Evolutionary conservation across 1,140 invertebrate genomes (phyloP).

Genomic region (Papilio polytes): DNA sequence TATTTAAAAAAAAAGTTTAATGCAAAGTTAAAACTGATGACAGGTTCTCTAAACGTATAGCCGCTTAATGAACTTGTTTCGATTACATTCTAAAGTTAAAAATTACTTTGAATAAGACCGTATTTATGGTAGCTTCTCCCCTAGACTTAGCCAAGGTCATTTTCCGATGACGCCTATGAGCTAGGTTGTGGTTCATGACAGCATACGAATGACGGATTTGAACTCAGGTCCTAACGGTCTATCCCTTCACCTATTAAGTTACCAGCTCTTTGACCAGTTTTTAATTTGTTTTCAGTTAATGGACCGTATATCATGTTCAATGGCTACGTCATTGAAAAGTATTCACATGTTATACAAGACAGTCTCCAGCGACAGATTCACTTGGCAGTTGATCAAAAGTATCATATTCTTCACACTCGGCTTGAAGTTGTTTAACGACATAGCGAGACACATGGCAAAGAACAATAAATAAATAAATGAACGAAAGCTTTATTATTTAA

Average conservation of each 20-base stretch:
- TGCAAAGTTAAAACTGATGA: too few relatives aligned
- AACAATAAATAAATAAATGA: not conserved
- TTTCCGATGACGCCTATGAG: not conserved
- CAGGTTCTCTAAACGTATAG: too few relatives aligned
- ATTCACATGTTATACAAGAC: conserved; percentile 41
- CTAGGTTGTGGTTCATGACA: not conserved
- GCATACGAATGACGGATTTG: not conserved
- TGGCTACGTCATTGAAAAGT: conserved; percentile 43
- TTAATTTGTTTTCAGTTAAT: conserved; percentile 35
- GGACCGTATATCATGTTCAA: conserved; percentile 12
- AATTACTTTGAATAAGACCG: too few relatives aligned
- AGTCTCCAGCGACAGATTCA: conserved; percentile 49
- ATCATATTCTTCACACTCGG: conserved; percentile 61
- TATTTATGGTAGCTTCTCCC: too few relatives aligned
- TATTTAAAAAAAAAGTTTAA: not conserved
- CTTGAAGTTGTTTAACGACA: conserved; percentile 65
- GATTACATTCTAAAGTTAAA: too few relatives aligned
- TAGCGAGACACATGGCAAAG: conserved; percentile 46
- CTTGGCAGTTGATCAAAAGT: conserved; percentile 60
- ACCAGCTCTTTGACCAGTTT: not conserved
- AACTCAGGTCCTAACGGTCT: too few relatives aligned
- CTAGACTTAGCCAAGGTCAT: too few relatives aligned
- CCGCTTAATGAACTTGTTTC: too few relatives aligned
- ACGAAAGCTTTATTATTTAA: too few relatives aligned
- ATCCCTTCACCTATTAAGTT: not conserved